Base-by-base conservation (phyloP, 2,888 invertebrate species). In the Drosophila prostipennis region DNA sequence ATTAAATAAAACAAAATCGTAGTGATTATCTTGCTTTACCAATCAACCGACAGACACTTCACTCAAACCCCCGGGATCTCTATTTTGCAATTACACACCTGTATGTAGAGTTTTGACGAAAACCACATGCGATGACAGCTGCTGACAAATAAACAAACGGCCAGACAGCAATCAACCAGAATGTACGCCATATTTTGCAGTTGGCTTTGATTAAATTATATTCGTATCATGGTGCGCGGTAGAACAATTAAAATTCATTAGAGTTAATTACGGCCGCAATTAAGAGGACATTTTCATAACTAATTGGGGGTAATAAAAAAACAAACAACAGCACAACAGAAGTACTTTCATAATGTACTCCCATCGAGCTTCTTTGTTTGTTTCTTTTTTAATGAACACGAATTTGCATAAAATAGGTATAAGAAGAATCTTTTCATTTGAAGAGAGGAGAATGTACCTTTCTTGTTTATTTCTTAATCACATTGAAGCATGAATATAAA, bases 231-330 rank as follows among this genome's bases (percentile, higher is more conserved):
- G 48, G 48, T 11, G 6, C 37, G 58, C 45, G 42, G 52, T 48
- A 37, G 59, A 26, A 77, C 78, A 87, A 84, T 83, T 85, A 56
- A 78, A 74, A 85, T 79, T 79, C 79, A 81, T 84, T 81, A 74
- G 80, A 79, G 59, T 76, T 85, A 80, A 84, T 87, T 84, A 80
- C 69, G 43, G 72, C 57, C 74, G 64, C 73, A 85, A 85, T 85
- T 87, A 82, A 85, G 76, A 68, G 71, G 74, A 78, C 68, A 87
- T 87, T 85, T 85, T 78, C 73, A 82, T 78, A 73, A 72, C 83
- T 77, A 85, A 85, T 87, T 87, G 71, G 57, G 65, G 69, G 34
- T 52, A 73, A 59, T 46, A 49, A 45, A 26, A 45, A 59, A 45
- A 39, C 52, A 46, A 73, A 73, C 45, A 51, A 32, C 60, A n/a